These are phyloP conservation scores for Falco novaeseelandiae DNA, from an alignment of 2,797 vertebrate species.

Conservation along the genomic window DNA sequence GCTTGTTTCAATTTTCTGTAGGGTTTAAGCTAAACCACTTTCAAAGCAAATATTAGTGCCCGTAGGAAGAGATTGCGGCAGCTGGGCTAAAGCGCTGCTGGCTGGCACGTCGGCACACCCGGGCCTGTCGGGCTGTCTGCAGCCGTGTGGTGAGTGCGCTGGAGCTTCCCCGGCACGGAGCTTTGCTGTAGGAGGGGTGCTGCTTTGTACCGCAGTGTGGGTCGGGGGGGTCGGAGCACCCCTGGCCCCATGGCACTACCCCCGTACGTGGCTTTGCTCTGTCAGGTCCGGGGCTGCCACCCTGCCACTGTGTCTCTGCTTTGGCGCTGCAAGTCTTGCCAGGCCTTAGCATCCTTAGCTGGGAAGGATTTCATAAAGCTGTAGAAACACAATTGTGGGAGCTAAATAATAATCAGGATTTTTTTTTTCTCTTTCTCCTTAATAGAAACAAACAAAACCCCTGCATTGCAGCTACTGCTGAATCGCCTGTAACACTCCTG, in stretches of 20 bases:
- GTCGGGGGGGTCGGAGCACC: background rate
- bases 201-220: rapidly evolving
- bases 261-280: rapidly evolving
- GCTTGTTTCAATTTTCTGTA: too few relatives aligned
- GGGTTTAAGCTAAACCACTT: background rate
- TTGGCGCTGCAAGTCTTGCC: rapidly evolving
- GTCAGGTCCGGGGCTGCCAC: background rate
- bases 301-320: too few relatives aligned
- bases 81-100: rapidly evolving
- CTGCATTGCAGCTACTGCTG: slow-evolving; percentile 61
- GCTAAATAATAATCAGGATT: background rate
- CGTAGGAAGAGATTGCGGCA: rapidly evolving
- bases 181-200: rapidly evolving
- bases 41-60: background rate
- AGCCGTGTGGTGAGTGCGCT: rapidly evolving
- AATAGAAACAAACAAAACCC: slow-evolving; percentile 46
- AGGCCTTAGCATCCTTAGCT: background rate
- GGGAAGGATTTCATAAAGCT: background rate
- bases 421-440: background rate
- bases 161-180: background rate
- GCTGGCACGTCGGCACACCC: rapidly evolving
- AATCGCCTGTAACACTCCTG: background rate
- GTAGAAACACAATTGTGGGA: background rate
- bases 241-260: background rate
- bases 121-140: rapidly evolving